Conservation (phyloP, 2,888 invertebrate genomes). For the Callosobruchus maculatus region DNA sequence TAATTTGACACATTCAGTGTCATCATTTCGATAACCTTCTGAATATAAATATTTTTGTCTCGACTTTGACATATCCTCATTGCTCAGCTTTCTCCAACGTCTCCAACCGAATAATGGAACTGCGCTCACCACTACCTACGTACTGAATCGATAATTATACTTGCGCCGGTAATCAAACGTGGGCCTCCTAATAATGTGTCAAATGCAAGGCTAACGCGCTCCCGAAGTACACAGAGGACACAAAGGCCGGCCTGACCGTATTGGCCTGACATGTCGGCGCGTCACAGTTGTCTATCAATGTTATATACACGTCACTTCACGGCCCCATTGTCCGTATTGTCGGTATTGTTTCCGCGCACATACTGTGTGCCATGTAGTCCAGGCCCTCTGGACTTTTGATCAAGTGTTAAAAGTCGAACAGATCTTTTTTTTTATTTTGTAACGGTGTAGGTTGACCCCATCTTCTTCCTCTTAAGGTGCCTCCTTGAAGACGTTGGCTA, state of each 20-base stretch:
- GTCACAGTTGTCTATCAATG: constrained; percentile 38
- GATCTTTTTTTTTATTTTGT: no score
- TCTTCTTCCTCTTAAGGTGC: no score
- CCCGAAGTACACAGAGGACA: constrained; percentile 35
- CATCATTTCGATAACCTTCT: no score
- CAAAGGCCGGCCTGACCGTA: constrained; percentile 24
- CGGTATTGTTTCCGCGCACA: constrained; percentile 28
- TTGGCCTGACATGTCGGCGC: constrained; percentile 38
- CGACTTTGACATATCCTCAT: no score
- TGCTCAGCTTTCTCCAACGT: no score
- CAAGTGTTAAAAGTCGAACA: no score
- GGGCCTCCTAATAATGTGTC: constrained; percentile 35
- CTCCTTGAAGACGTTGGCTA: no score
- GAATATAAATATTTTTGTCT: no score
- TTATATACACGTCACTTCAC: constrained; percentile 36
- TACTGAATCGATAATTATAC: neutral
- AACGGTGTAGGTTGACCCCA: no score
- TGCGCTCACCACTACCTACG: neutral
- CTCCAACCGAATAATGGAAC: neutral
- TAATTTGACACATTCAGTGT: no score
- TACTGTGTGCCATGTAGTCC: constrained; percentile 5
- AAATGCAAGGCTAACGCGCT: constrained; percentile 37
- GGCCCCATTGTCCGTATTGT: constrained; percentile 28
- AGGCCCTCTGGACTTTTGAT: neutral
- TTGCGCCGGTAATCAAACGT: neutral